Evolutionary conservation across 2,797 vertebrate species (phyloP).

Genomic region (Myripristis jacobus): DNA sequence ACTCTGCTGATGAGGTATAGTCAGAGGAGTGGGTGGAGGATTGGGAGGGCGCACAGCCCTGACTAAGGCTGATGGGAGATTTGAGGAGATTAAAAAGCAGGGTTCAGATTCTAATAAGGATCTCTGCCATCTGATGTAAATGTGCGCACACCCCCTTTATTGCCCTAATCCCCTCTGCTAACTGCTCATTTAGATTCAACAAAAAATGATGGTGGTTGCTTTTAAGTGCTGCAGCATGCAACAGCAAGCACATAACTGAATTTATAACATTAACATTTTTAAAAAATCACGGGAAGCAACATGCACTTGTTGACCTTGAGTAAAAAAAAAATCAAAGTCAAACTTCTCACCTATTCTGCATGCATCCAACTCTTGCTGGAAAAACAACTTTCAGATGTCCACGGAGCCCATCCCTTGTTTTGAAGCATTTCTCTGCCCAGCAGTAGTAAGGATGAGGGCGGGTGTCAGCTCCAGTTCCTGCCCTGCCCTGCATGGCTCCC

Average conservation of each 20-base stretch:
- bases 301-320: too few species aligned
- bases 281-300: not conserved
- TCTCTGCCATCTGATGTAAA: constrained; percentile 34
- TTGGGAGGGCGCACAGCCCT: constrained; percentile 31
- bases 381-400: constrained; percentile 14
- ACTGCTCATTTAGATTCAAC: constrained; percentile 49
- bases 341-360: not conserved
- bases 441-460: constrained; percentile 39
- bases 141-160: constrained; percentile 17
- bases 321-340: too few species aligned
- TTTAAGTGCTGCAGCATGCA: constrained; percentile 17
- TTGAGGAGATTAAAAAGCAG: constrained; percentile 61
- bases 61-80: constrained; percentile 51
- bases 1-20: constrained; percentile 9
- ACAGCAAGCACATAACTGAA: not conserved
- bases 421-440: constrained; percentile 26
- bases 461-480: constrained; percentile 60
- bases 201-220: not conserved
- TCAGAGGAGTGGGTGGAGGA: constrained; percentile 30
- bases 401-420: constrained; percentile 44
- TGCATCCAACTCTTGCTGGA: not conserved
- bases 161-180: constrained; percentile 33
- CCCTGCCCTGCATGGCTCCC: constrained; percentile 46
- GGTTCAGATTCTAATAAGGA: constrained; percentile 57
- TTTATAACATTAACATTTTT: not conserved